These are phyloP conservation scores for Meteorus sp. DNA, from an alignment of 1,140 invertebrate genomes.

Conservation along the genomic window DNA sequence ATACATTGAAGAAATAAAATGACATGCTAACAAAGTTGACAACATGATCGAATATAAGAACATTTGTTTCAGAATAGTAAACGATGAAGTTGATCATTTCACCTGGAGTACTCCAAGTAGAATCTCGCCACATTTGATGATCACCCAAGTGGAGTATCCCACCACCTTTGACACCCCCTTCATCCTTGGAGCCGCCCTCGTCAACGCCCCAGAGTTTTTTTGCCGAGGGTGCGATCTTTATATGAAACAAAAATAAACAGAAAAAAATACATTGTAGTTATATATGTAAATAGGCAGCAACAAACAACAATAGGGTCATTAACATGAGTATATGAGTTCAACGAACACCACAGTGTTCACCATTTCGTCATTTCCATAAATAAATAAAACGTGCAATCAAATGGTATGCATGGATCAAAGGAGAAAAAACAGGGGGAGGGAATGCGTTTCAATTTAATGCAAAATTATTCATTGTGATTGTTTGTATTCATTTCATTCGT, in stretches of 20 bases:
- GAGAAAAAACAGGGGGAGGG: no score
- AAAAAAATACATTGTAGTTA: background rate
- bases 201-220: constrained; percentile 87
- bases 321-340: background rate
- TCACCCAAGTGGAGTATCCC: constrained; percentile 79
- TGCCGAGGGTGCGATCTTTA: constrained; percentile 81
- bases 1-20: no score
- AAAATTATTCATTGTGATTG: no score
- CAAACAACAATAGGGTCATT: no score
- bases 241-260: constrained; percentile 48
- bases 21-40: no score
- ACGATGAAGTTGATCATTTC: constrained; percentile 30
- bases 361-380: background rate
- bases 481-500: no score
- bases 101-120: constrained; percentile 86
- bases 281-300: background rate
- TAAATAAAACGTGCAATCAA: no score
- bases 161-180: constrained; percentile 59
- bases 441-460: no score
- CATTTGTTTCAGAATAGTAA: no score
- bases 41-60: no score
- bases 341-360: no score
- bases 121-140: constrained; percentile 83
- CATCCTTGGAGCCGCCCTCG: constrained; percentile 70
- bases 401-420: no score